Percentiles rank a stretch among this genome's conserved stretches.
Evolutionary conservation across 2,797 vertebrate species (phyloP).

Genomic region (Oreochromis grahami): DNA sequence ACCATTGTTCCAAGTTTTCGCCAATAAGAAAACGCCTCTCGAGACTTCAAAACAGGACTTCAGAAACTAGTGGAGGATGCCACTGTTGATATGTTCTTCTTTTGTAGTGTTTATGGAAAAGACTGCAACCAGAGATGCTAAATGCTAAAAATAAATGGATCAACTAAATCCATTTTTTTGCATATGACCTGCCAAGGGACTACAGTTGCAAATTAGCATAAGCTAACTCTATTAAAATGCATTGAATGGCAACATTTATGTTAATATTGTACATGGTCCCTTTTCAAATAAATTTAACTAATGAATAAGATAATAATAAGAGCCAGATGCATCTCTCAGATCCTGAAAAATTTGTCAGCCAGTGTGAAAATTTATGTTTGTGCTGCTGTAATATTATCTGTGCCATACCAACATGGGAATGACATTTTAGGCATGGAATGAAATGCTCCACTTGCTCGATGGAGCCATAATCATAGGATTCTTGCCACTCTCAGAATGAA

Average conservation of each 20-base stretch:
- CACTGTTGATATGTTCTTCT: rapidly evolving
- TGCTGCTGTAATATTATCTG: background rate
- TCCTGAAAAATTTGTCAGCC: background rate
- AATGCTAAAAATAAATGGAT: background rate
- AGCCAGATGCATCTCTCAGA: background rate
- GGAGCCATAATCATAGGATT: background rate
- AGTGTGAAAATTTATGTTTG: background rate
- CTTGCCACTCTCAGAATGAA: background rate
- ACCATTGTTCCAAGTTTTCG: background rate
- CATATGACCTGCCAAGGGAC: background rate
- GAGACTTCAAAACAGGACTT: background rate
- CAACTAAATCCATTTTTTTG: background rate
- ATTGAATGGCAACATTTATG: background rate
- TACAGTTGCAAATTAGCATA: background rate
- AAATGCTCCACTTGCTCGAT: background rate
- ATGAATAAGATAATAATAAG: background rate
- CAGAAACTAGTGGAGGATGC: background rate
- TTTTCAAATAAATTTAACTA: background rate
- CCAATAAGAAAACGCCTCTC: background rate
- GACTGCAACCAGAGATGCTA: background rate
- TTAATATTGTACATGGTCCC: background rate
- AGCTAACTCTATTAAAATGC: background rate
- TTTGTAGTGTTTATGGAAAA: background rate
- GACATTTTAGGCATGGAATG: background rate
- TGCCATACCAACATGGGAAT: background rate